phyloP scores from a whole-genome alignment of 2,888 invertebrate species.

The Invenusta paracnida region DNA sequence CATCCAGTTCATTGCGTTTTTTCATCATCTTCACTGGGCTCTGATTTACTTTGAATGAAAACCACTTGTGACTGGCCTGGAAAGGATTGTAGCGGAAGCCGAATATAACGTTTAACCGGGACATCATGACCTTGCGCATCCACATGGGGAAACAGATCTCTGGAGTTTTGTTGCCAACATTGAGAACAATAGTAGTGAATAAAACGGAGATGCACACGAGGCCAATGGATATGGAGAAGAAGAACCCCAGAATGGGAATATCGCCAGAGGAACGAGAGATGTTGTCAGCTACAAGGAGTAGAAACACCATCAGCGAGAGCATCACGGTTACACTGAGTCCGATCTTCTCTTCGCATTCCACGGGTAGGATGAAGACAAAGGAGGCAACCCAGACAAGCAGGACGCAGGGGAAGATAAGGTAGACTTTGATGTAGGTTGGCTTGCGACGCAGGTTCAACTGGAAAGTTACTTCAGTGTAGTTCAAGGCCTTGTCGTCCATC shows the following conservation, averaged over 20 bases:
- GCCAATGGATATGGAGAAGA: slow-evolving; percentile 41
- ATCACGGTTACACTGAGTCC: slow-evolving; percentile 34
- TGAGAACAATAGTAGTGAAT: slow-evolving; percentile 35
- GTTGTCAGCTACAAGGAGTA: slow-evolving; percentile 42
- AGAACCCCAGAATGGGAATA: slow-evolving; percentile 39
- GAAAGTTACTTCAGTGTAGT: slow-evolving; percentile 41
- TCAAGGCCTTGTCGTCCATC: slow-evolving; percentile 10
- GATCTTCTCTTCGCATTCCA: slow-evolving; percentile 43
- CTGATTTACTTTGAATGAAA: not conserved
- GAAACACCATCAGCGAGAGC: slow-evolving; percentile 40
- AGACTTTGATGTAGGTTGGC: slow-evolving; percentile 38
- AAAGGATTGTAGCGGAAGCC: slow-evolving; percentile 16
- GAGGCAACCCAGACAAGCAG: slow-evolving; percentile 42
- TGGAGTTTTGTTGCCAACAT: slow-evolving; percentile 32
- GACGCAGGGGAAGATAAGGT: slow-evolving; percentile 42
- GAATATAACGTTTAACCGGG: not conserved
- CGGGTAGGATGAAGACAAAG: slow-evolving; percentile 35
- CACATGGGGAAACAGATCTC: slow-evolving; percentile 36
- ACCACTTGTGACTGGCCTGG: not conserved
- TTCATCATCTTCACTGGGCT: not conserved
- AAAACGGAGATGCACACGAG: slow-evolving; percentile 34
- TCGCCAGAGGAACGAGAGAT: slow-evolving; percentile 41
- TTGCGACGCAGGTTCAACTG: slow-evolving; percentile 40
- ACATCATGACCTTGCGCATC: not conserved
- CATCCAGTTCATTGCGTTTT: slow-evolving; percentile 4